phyloP scores from a whole-genome alignment of 2,797 vertebrate species.

The Cryptoprocta ferox region DNA sequence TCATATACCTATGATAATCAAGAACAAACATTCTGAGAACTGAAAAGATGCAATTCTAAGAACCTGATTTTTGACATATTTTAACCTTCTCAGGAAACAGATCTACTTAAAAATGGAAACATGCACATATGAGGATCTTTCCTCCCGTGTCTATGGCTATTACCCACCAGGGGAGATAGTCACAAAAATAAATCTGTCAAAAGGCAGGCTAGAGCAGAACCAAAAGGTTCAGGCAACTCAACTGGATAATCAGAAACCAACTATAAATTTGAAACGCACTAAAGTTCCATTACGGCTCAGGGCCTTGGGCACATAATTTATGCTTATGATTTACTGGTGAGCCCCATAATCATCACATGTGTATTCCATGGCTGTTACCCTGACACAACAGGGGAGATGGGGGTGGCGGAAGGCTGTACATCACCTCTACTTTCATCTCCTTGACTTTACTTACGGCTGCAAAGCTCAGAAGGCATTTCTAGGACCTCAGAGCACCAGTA shows the following conservation, averaged over 20 bases:
- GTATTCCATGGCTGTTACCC: not conserved
- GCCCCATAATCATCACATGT: not conserved
- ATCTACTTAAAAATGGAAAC: not conserved
- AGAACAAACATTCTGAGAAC: slow-evolving; percentile 36
- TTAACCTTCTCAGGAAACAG: not conserved
- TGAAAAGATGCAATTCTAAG: not conserved
- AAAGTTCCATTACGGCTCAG: slow-evolving; percentile 7
- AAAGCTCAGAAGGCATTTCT: not conserved
- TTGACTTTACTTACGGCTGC: not conserved
- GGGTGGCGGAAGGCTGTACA: not conserved
- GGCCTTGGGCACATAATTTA: not conserved
- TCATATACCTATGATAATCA: not conserved
- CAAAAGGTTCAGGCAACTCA: not conserved
- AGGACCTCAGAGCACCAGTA: not conserved
- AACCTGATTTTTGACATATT: not conserved
- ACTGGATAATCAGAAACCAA: not conserved
- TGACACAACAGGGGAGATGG: not conserved
- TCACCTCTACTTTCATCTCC: not conserved
- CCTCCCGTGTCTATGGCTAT: not conserved
- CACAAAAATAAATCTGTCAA: slow-evolving; percentile 2
- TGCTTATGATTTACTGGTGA: not conserved
- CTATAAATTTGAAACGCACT: not conserved
- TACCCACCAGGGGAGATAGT: not conserved
- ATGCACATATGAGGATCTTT: not conserved
- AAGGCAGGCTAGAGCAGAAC: not conserved